These are phyloP conservation scores for Stratiolaelaps scimitus DNA, from an alignment of 1,140 invertebrate species.

Conservation along the genomic window DNA sequence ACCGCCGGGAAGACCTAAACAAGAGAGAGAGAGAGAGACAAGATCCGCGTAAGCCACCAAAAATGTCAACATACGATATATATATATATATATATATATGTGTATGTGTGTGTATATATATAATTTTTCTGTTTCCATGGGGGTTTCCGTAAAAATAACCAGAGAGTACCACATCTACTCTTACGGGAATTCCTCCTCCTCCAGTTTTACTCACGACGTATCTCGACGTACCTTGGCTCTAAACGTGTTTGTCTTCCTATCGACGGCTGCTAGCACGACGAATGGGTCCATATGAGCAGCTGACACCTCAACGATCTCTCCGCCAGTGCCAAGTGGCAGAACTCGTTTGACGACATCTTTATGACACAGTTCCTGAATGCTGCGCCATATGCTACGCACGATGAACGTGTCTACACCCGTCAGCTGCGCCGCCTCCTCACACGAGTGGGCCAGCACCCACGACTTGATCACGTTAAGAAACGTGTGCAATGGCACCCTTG, in stretches of 20 bases:
- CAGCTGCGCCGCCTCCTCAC: constrained; percentile 5
- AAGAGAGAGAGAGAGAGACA: not conserved
- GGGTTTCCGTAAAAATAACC: too few relatives aligned
- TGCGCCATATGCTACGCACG: constrained; percentile 23
- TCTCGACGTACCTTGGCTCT: constrained; percentile 6
- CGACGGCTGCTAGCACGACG: constrained; percentile 8
- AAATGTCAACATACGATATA: not conserved
- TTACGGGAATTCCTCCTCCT: too few relatives aligned
- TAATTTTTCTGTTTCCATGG: too few relatives aligned
- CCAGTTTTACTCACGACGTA: too few relatives aligned
- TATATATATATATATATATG: not conserved
- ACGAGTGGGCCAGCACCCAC: constrained; percentile 25
- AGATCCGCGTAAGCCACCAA: not conserved
- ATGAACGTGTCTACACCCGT: constrained; percentile 21
- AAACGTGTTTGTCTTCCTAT: constrained; percentile 25
- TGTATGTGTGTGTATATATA: too few relatives aligned
- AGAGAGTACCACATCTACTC: too few relatives aligned
- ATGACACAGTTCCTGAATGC: constrained; percentile 21
- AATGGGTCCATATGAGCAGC: constrained; percentile 19
- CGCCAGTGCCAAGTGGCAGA: constrained; percentile 2
- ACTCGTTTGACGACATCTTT: constrained; percentile 9
- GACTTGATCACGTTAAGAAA: constrained; percentile 28
- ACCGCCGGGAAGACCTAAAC: not conserved
- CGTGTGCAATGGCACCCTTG: not conserved
- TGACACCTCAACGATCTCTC: constrained; percentile 14